Conservation (phyloP, 2,113 vertebrate genomes). For the Dasyornis broadbenti region DNA sequence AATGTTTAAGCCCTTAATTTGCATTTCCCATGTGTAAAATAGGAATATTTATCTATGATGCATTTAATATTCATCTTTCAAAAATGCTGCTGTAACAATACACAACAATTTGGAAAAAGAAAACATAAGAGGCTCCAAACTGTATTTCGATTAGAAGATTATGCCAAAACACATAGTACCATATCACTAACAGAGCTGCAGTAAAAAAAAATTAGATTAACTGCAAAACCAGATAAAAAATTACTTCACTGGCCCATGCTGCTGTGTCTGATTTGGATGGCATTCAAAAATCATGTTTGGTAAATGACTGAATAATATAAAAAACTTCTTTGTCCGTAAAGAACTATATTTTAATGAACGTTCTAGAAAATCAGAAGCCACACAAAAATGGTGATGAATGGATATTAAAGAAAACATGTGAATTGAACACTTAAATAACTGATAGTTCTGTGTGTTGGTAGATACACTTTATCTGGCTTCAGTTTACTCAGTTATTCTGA, state of each 20-base stretch:
- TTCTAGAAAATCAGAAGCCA: not conserved
- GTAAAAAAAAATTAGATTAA: constrained; percentile 3
- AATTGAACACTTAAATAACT: not conserved
- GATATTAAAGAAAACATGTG: not conserved
- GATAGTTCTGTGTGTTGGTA: not conserved
- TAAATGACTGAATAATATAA: not conserved
- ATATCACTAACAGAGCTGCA: not conserved
- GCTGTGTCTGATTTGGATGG: not conserved
- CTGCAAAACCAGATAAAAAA: constrained; percentile 32
- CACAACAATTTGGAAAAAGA: not conserved
- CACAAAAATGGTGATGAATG: not conserved
- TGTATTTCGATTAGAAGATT: not conserved
- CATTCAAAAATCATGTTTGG: not conserved
- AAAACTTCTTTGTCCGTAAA: not conserved
- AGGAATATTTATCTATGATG: not conserved
- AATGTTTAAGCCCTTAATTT: not conserved
- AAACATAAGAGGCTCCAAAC: not conserved
- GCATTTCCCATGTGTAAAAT: not conserved
- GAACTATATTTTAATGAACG: not conserved
- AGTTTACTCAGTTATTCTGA: not conserved
- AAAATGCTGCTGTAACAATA: not conserved
- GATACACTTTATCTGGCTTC: not conserved
- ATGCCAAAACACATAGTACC: constrained; percentile 30
- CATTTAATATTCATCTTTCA: not conserved
- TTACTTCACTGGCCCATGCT: not conserved